Conservation (phyloP, 2,797 vertebrate genomes). For the Sebastiscus tertius region DNA sequence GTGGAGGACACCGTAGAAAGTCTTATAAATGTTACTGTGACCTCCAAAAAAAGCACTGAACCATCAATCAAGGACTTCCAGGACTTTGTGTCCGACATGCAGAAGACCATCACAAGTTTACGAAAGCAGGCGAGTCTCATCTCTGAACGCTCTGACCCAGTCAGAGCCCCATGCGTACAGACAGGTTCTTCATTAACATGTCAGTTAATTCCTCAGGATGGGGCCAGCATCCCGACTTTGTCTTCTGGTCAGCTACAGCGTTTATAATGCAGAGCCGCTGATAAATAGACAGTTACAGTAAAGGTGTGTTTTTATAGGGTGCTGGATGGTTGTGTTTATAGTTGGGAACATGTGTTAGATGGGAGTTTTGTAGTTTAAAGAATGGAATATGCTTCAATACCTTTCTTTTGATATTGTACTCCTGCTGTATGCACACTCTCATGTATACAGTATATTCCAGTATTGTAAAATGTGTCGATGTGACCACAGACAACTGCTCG, state of each 20-base stretch:
- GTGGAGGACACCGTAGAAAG: slow-evolving; percentile 58
- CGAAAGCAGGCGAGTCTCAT: slow-evolving; percentile 89
- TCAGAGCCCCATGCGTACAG: slow-evolving; percentile 8
- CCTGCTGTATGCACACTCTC: not conserved
- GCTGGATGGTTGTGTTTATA: not conserved
- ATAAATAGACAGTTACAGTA: not conserved
- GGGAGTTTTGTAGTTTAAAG: not conserved
- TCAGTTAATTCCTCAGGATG: not conserved
- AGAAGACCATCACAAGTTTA: slow-evolving; percentile 95
- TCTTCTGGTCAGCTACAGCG: not conserved
- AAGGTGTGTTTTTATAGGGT: not conserved
- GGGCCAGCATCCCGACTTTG: not conserved
- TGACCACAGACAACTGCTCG: not conserved
- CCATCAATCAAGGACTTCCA: slow-evolving; percentile 88
- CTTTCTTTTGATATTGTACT: not conserved
- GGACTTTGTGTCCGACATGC: slow-evolving; percentile 95
- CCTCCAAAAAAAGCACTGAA: slow-evolving; percentile 73
- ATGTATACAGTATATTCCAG: not conserved
- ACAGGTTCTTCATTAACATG: slow-evolving; percentile 46
- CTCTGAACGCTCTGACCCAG: not conserved
- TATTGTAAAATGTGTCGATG: not conserved
- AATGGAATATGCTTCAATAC: not conserved
- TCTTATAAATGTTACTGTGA: slow-evolving; percentile 76
- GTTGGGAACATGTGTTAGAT: not conserved
- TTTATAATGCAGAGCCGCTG: not conserved